These are phyloP conservation scores for Metellina segmentata DNA, from an alignment of 2,888 invertebrate species.

Conservation along the genomic window DNA sequence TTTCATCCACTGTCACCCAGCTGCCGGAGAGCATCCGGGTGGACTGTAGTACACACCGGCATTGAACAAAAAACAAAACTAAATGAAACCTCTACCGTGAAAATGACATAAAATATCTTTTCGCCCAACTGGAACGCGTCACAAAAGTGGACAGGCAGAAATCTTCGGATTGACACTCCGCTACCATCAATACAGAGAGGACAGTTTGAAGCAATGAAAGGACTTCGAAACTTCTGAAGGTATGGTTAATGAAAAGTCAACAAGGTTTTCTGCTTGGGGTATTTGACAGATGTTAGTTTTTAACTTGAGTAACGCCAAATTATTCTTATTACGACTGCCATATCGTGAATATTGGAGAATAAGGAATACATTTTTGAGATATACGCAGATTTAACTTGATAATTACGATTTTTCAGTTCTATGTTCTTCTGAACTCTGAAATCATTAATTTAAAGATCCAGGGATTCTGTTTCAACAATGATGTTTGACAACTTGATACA, in stretches of 20 bases:
- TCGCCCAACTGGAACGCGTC: neutral
- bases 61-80: constrained; percentile 2
- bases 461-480: no score
- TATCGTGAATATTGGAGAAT: no score
- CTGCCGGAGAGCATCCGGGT: constrained; percentile 2
- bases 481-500: no score
- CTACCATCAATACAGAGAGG: neutral
- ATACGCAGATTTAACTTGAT: no score
- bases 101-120: constrained; percentile 30
- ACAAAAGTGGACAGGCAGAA: constrained; percentile 7
- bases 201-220: neutral
- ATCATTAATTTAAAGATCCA: no score
- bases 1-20: constrained; percentile 6
- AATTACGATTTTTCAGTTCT: no score
- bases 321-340: no score
- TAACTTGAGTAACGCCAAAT: no score
- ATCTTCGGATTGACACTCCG: neutral
- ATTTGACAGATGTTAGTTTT: no score
- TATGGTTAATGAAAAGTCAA: neutral
- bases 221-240: neutral
- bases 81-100: neutral
- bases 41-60: neutral
- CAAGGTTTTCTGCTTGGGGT: neutral
- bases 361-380: no score
- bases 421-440: no score